Conservation (phyloP, 2,797 vertebrate genomes). For the Xerus rutilus region DNA sequence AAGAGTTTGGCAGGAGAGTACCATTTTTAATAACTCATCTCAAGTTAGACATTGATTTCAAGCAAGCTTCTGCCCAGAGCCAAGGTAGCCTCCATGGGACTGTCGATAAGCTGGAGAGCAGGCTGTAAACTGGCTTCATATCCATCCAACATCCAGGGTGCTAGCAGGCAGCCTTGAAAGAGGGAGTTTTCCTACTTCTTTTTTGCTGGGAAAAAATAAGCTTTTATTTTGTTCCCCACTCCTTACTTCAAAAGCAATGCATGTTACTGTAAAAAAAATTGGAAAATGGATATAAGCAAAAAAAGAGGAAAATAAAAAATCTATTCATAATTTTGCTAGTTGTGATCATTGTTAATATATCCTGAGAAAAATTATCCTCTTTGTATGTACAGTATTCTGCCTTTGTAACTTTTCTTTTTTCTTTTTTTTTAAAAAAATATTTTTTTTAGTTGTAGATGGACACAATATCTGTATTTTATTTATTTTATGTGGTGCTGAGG, state of each 20-base stretch:
- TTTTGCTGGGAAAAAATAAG: conserved; percentile 41
- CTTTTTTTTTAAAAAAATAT: no score
- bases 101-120: background rate
- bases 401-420: conserved; percentile 26
- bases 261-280: conserved; percentile 38
- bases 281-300: conserved; percentile 32
- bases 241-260: conserved; percentile 22
- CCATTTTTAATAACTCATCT: conserved; percentile 50
- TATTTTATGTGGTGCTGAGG: no score
- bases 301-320: conserved; percentile 2
- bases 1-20: background rate
- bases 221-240: background rate
- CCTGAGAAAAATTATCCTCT: background rate
- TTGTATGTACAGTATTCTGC: background rate
- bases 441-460: no score
- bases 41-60: background rate
- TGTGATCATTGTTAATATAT: background rate
- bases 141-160: background rate
- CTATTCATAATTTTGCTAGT: background rate
- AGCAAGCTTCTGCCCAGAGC: background rate
- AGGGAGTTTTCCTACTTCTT: background rate
- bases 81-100: background rate
- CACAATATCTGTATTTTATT: no score
- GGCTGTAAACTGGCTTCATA: background rate
- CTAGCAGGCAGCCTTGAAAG: background rate